phyloP scores from a whole-genome alignment of 1,140 invertebrate genomes.

The Ooceraea biroi region DNA sequence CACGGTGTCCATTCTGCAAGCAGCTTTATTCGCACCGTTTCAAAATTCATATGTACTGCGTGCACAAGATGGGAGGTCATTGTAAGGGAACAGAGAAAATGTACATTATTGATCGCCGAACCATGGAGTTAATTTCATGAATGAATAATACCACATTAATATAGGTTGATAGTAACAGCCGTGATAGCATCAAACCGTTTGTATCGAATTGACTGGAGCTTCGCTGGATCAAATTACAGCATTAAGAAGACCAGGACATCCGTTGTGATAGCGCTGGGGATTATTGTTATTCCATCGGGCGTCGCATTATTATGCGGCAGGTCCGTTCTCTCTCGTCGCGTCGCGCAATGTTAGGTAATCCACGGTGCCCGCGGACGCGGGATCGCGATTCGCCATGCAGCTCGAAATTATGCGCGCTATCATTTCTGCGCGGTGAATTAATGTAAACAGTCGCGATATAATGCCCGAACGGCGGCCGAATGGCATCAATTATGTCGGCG shows the following conservation, averaged over 20 bases:
- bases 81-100: neutral
- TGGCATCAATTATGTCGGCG: slow-evolving; percentile 57
- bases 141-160: neutral
- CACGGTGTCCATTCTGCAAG: slow-evolving; percentile 21
- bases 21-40: slow-evolving; percentile 21
- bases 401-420: slow-evolving; percentile 60
- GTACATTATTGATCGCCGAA: neutral
- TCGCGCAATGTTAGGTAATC: slow-evolving; percentile 52
- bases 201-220: slow-evolving; percentile 16
- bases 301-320: slow-evolving; percentile 42
- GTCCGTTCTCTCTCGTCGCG: slow-evolving; percentile 13
- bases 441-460: slow-evolving; percentile 59
- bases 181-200: neutral
- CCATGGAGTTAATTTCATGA: neutral
- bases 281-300: slow-evolving; percentile 60
- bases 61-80: too few relatives aligned
- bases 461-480: slow-evolving; percentile 53
- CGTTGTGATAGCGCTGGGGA: slow-evolving; percentile 13
- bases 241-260: slow-evolving; percentile 41
- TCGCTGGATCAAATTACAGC: slow-evolving; percentile 19
- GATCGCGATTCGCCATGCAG: slow-evolving; percentile 47
- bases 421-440: slow-evolving; percentile 56
- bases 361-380: neutral
- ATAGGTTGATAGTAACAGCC: neutral
- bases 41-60: slow-evolving; percentile 20